Conservation (phyloP, 2,888 invertebrate species). For the Pyrocoelia pectoralis region DNA sequence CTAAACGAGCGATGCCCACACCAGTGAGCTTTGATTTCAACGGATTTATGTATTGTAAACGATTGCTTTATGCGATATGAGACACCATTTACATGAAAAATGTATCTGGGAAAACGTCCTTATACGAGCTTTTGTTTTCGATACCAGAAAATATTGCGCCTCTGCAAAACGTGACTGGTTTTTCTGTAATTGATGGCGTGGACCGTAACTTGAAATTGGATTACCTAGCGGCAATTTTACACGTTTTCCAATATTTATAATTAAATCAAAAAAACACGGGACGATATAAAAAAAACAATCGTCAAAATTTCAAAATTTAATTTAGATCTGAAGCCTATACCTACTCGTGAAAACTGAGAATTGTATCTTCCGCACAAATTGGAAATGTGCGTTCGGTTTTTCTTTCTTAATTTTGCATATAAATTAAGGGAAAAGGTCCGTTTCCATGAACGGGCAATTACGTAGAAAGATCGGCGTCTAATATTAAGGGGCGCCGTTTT, state of each 20-base stretch:
- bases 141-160: conserved; percentile 61
- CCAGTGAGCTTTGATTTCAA: conserved; percentile 59
- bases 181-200: conserved; percentile 58
- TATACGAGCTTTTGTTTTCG: conserved; percentile 61
- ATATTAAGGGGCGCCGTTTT: conserved; percentile 23
- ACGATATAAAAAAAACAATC: background rate
- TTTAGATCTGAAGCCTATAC: conserved; percentile 5
- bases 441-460: conserved; percentile 16
- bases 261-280: conserved; percentile 23
- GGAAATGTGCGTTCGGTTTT: background rate
- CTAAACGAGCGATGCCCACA: conserved; percentile 54
- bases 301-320: conserved; percentile 29
- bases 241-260: conserved; percentile 31
- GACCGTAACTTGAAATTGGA: conserved; percentile 36
- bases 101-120: conserved; percentile 61
- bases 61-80: conserved; percentile 64
- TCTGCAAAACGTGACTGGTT: conserved; percentile 58
- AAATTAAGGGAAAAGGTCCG: conserved; percentile 14
- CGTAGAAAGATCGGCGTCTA: conserved; percentile 20
- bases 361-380: too few relatives aligned
- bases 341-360: background rate
- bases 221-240: conserved; percentile 34
- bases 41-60: conserved; percentile 64
- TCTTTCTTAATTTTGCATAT: conserved; percentile 5
- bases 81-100: conserved; percentile 64